Base-by-base conservation (phyloP, 1,140 invertebrate species). In the Caerostris darwini region DNA sequence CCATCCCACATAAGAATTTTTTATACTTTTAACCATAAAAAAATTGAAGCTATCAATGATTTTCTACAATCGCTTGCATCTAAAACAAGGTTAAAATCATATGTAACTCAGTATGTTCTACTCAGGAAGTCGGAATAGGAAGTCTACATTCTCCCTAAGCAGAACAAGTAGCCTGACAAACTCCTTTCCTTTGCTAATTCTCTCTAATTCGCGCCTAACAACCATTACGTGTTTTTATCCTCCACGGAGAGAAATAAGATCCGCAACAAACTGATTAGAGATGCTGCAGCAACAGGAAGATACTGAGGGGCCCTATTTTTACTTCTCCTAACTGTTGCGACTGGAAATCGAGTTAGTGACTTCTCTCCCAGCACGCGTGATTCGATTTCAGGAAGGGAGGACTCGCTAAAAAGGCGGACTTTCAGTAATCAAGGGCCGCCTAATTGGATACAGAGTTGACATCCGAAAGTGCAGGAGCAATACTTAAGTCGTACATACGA, bases 301-400 rank as follows among this genome's bases (percentile, higher is more conserved):
- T 34, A 34, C 34, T 2, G 34, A 77, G 71, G 34, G 3, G 12
- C 34, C 69, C 12, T 34, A 34, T 34, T 34, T 34, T 34, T 34
- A 34, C 71, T 8, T 64, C 57, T 59, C 85, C 34, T 64, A 87
- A 64, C 54, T 57, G 7, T 77, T 10, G 85, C 57, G 59, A 56
- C 82, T n/a, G 71, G 50, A 87, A 87, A 87, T 87, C 85, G 85
- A 87, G 59, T 87, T 87, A 57, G 85, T 5, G 5, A 61, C 85
- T 87, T 50, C 34, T 50, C 85, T 87, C 53, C 14, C 53, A n/a
- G 56, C 56, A 58, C 7, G 57, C 34, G 6, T 87, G 58, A 87
- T 87, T 87, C 85, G 59, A 87, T 87, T 87, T 87, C 61, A 87
- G 85, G 57, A 19, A 61, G 57, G 34, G 34, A 10, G 58, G 58